phyloP scores from a whole-genome alignment of 2,797 vertebrate genomes.

The Gadopsis bispinosus region DNA sequence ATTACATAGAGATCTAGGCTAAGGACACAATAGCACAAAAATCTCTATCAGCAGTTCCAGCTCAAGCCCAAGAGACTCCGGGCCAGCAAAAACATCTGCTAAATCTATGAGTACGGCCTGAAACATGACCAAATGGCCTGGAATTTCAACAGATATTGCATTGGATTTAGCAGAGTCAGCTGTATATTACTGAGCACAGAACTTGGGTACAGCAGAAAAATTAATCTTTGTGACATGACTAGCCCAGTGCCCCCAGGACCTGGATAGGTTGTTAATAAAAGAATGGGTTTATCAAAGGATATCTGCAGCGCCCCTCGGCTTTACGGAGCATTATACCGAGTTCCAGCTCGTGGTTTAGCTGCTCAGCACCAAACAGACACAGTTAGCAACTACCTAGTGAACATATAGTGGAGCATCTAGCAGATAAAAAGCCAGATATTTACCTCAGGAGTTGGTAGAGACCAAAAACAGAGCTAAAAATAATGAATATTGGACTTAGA shows the following conservation, averaged over 20 bases:
- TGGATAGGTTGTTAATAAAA: constrained; percentile 31
- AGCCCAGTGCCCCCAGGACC: constrained; percentile 9
- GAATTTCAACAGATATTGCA: constrained; percentile 33
- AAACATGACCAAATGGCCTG: constrained; percentile 57
- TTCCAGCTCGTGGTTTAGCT: neutral
- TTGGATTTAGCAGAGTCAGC: constrained; percentile 63
- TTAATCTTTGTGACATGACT: constrained; percentile 39
- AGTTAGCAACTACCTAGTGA: neutral
- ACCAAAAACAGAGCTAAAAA: neutral
- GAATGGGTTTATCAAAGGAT: constrained; percentile 1
- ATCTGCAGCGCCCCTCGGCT: neutral
- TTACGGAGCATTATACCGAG: too few species aligned
- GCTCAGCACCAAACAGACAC: neutral
- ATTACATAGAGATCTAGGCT: constrained; percentile 55
- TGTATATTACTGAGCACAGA: constrained; percentile 33
- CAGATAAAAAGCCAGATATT: neutral
- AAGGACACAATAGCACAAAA: constrained; percentile 66
- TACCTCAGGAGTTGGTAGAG: neutral
- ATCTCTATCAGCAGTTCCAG: constrained; percentile 70
- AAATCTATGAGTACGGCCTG: constrained; percentile 60
- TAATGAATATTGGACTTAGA: neutral
- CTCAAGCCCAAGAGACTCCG: constrained; percentile 61
- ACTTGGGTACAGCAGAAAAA: constrained; percentile 28
- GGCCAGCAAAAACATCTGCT: constrained; percentile 74
- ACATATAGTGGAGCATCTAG: neutral